Conservation (phyloP, 64 coral and sea anemone genomes). For the Catalaphyllia jardinei region DNA sequence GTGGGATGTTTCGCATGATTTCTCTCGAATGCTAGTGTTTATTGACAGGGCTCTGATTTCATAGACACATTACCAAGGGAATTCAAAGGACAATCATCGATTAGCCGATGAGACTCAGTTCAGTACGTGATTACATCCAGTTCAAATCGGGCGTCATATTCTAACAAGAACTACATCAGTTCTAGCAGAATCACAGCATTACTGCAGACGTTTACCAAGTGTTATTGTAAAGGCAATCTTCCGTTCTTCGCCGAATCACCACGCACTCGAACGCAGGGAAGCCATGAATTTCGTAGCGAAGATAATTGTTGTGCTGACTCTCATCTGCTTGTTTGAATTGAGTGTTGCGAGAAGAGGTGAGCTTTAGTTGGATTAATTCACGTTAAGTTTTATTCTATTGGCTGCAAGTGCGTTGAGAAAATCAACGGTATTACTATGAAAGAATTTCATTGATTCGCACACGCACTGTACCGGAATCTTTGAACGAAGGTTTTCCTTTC, state of each 20-base stretch:
- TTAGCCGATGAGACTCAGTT: background rate
- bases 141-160: background rate
- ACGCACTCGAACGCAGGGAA: background rate
- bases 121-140: background rate
- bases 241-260: background rate
- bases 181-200: background rate
- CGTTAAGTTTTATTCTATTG: background rate
- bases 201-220: too few species aligned
- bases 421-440: slow-evolving; percentile 15
- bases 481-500: background rate
- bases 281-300: slow-evolving; percentile 33
- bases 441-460: slow-evolving; percentile 28
- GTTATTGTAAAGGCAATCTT: background rate
- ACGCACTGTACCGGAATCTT: background rate
- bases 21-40: background rate
- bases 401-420: background rate
- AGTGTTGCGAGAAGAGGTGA: slow-evolving; percentile 9
- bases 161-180: background rate
- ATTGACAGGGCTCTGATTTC: slow-evolving; percentile 8
- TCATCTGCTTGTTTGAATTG: slow-evolving; percentile 23
- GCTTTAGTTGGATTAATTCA: background rate
- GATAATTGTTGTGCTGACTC: background rate
- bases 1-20: slow-evolving; percentile 24
- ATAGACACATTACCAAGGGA: background rate
- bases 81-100: slow-evolving; percentile 23